Evolutionary conservation across 2,113 vertebrate genomes (phyloP).

Genomic region (Shinisaurus crocodilurus): DNA sequence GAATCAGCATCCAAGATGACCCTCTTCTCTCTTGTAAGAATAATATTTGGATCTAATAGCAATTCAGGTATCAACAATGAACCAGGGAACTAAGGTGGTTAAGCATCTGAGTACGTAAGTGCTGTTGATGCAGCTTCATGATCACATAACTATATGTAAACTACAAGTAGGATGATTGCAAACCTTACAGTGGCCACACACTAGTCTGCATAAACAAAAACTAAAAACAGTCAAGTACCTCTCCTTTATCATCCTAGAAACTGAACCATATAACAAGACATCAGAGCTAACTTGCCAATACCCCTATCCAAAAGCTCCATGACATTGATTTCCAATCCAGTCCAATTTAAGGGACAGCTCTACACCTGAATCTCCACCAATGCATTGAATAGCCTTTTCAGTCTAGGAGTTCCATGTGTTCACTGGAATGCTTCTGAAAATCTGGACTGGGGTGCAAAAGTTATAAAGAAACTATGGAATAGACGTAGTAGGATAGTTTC

Average conservation of each 20-base stretch:
- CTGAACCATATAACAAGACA: neutral
- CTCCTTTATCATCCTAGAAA: neutral
- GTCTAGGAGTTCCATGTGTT: no score
- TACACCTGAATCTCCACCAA: neutral
- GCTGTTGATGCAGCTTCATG: neutral
- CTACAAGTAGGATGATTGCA: neutral
- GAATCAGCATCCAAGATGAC: conserved; percentile 52
- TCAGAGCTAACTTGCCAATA: neutral
- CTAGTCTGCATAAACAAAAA: neutral
- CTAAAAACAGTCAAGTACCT: neutral
- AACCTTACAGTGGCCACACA: neutral
- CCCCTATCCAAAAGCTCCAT: neutral
- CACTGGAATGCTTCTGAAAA: neutral
- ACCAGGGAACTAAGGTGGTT: conserved; percentile 30
- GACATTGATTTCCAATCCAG: neutral
- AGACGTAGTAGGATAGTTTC: neutral
- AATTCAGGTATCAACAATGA: conserved; percentile 60
- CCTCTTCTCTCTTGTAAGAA: neutral
- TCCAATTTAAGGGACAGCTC: neutral
- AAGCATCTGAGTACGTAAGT: neutral
- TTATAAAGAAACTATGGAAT: neutral
- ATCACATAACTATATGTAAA: neutral
- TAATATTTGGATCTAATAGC: conserved; percentile 21
- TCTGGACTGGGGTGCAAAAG: neutral
- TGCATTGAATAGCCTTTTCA: neutral